Evolutionary conservation across 2,797 vertebrate species (phyloP).

Genomic region (Scolopax bukidnonensis): DNA sequence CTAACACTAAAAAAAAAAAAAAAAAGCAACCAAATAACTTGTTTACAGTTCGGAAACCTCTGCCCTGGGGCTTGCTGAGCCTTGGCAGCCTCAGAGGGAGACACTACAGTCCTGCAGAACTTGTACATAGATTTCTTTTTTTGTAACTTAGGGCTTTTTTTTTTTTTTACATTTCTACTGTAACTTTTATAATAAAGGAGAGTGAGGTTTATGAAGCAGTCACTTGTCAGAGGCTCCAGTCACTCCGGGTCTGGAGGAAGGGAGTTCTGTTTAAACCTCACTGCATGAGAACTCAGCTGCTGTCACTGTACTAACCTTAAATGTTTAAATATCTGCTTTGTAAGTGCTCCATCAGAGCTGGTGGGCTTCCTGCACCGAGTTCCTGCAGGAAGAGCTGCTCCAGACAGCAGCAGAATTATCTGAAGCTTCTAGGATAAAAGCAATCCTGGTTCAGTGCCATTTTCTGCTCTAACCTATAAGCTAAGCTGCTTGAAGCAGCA

Average conservation of each 20-base stretch:
- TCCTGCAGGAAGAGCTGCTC: background rate
- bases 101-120: background rate
- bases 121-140: constrained; percentile 4
- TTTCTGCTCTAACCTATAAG: background rate
- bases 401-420: background rate
- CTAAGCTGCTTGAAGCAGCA: background rate
- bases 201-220: background rate
- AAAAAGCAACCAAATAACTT: background rate
- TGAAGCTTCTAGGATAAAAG: background rate
- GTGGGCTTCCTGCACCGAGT: background rate
- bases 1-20: background rate
- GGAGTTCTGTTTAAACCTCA: background rate
- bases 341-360: background rate
- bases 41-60: background rate
- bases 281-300: background rate
- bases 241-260: accelerated
- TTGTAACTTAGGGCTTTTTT: background rate
- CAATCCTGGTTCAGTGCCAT: background rate
- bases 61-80: background rate
- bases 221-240: background rate
- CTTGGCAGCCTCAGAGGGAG: background rate
- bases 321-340: background rate
- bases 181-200: constrained; percentile 67
- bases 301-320: background rate
- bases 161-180: constrained; percentile 51